A percentile compares a stretch with the other conserved stretches of the same genome.
Conservation (phyloP, 2,113 vertebrate species). For the Myrmecobius fasciatus region DNA sequence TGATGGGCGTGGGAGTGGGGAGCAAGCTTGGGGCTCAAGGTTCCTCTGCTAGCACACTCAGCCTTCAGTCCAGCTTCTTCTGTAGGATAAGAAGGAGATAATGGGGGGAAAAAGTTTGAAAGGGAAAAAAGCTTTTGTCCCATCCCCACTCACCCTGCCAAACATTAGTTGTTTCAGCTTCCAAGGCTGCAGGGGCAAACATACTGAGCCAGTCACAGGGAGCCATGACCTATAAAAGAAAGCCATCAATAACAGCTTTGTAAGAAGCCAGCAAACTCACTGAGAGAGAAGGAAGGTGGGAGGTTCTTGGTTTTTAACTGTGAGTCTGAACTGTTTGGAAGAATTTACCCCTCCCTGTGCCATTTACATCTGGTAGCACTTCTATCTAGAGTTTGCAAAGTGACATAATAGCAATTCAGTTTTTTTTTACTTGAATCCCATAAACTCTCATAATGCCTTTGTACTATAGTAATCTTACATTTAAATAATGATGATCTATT, state of each 20-base stretch:
- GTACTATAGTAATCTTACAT: neutral
- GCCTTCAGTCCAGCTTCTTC: neutral
- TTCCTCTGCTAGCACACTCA: neutral
- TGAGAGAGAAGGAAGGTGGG: neutral
- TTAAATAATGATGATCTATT: neutral
- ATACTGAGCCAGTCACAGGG: accelerated
- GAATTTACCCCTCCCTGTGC: neutral
- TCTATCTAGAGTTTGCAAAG: neutral
- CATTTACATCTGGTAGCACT: accelerated
- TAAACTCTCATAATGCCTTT: neutral
- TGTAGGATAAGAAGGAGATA: neutral
- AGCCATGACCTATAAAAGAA: neutral
- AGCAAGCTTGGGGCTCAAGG: neutral
- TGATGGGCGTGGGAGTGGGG: neutral
- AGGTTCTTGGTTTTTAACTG: neutral
- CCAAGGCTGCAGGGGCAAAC: neutral
- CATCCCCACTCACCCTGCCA: too few species aligned
- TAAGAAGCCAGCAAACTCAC: neutral
- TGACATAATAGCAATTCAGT: too few species aligned
- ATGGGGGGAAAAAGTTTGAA: neutral
- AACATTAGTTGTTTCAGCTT: neutral
- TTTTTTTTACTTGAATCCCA: neutral
- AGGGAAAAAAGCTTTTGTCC: accelerated
- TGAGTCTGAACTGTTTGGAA: neutral
- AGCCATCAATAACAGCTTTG: neutral